These are phyloP conservation scores for Neolamprologus toae DNA, from an alignment of 2,113 vertebrate genomes.

Conservation along the genomic window DNA sequence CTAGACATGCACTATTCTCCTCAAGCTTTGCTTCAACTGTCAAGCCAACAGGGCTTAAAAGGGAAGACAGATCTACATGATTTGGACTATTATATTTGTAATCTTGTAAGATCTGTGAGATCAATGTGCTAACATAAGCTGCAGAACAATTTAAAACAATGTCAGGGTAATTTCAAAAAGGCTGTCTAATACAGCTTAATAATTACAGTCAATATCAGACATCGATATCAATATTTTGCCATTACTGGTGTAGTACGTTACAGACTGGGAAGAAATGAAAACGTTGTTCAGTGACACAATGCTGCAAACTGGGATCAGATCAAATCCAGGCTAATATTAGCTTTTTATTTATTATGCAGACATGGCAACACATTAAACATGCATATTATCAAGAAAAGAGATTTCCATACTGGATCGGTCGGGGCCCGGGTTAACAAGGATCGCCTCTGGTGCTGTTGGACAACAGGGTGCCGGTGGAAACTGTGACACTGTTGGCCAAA, in stretches of 20 bases:
- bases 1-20: background rate
- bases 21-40: slow-evolving; percentile 21
- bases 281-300: background rate
- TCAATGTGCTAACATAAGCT: background rate
- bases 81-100: background rate
- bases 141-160: background rate
- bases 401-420: background rate
- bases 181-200: background rate
- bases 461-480: background rate
- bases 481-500: background rate
- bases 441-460: background rate
- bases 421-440: background rate
- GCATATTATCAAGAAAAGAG: background rate
- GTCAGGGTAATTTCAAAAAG: background rate
- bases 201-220: background rate
- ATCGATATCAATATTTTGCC: background rate
- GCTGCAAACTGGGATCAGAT: background rate
- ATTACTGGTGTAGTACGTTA: background rate
- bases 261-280: background rate
- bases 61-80: slow-evolving; percentile 2
- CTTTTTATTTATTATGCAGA: background rate
- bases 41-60: background rate
- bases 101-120: background rate
- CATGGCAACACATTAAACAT: background rate
- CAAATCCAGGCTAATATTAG: background rate